phyloP scores from a whole-genome alignment of 1,140 invertebrate genomes.

The Tigriopus japonicus region DNA sequence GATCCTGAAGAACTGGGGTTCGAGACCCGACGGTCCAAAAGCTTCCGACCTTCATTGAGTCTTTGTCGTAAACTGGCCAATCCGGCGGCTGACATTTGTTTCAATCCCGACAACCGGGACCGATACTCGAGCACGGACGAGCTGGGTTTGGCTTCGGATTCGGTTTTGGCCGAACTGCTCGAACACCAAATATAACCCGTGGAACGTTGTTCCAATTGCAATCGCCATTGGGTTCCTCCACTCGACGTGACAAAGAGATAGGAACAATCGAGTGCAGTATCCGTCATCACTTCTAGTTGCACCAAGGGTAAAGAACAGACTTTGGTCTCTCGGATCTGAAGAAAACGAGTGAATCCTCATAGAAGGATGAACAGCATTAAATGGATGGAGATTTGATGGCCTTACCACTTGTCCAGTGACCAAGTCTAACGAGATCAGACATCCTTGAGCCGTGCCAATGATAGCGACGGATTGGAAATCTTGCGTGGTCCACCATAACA shows the following conservation, averaged over 20 bases:
- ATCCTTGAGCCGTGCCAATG: constrained; percentile 3
- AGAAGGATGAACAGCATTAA: background rate
- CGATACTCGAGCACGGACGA: background rate
- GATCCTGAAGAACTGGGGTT: too few species aligned
- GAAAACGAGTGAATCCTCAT: background rate
- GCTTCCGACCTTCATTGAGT: background rate
- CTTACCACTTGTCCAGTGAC: background rate
- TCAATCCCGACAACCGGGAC: constrained; percentile 2
- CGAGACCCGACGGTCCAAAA: background rate
- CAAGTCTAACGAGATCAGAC: constrained; percentile 1
- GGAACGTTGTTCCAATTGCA: background rate
- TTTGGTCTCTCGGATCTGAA: background rate
- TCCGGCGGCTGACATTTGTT: background rate
- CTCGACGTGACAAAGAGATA: background rate
- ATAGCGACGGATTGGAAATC: background rate
- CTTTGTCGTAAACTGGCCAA: background rate
- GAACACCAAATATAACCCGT: background rate
- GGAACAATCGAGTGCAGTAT: background rate
- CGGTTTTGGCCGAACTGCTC: background rate
- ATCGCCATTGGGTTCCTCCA: background rate
- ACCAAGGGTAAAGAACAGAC: background rate
- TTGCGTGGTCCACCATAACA: background rate
- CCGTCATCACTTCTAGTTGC: background rate
- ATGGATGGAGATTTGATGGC: background rate
- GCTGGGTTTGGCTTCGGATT: background rate